Conservation (phyloP, 1,140 invertebrate species). For the Hydropsyche tenuis region DNA sequence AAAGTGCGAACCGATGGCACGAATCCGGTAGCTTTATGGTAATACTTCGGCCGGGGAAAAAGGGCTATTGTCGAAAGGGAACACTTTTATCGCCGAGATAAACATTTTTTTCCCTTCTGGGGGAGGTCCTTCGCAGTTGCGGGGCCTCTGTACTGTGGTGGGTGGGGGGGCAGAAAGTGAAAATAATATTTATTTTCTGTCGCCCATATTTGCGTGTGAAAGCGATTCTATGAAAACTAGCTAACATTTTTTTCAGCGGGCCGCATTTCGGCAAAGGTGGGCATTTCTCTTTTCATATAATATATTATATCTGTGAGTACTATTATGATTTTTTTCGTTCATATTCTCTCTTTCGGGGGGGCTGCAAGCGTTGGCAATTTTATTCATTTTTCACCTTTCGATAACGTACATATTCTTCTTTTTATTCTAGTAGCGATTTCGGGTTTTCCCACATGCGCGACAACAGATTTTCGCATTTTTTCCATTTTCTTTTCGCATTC, state of each 20-base stretch:
- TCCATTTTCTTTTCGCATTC: not conserved
- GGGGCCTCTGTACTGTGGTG: no score
- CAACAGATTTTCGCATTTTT: conserved; percentile 9
- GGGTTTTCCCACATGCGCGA: conserved; percentile 1
- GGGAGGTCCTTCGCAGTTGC: no score
- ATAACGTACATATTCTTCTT: conserved; percentile 23
- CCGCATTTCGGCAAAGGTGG: no score
- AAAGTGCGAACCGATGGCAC: conserved; percentile 37
- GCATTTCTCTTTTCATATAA: not conserved
- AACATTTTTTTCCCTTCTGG: conserved; percentile 36
- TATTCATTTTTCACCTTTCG: conserved; percentile 32
- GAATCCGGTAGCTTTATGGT: conserved; percentile 41
- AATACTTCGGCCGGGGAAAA: conserved; percentile 32
- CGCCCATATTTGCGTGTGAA: conserved; percentile 39
- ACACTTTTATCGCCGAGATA: conserved; percentile 43
- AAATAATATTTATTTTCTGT: conserved; percentile 46
- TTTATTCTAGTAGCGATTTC: conserved; percentile 14
- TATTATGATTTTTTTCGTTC: no score
- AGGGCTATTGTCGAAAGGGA: conserved; percentile 33
- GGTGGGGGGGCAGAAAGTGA: conserved; percentile 17
- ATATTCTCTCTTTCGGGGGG: no score
- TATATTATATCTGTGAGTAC: no score
- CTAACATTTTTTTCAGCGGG: conserved; percentile 28
- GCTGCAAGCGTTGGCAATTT: conserved; percentile 12
- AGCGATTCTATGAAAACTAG: conserved; percentile 33